Base-by-base conservation (phyloP, 1,140 invertebrate genomes). In the Anagrus nilaparvatae region DNA sequence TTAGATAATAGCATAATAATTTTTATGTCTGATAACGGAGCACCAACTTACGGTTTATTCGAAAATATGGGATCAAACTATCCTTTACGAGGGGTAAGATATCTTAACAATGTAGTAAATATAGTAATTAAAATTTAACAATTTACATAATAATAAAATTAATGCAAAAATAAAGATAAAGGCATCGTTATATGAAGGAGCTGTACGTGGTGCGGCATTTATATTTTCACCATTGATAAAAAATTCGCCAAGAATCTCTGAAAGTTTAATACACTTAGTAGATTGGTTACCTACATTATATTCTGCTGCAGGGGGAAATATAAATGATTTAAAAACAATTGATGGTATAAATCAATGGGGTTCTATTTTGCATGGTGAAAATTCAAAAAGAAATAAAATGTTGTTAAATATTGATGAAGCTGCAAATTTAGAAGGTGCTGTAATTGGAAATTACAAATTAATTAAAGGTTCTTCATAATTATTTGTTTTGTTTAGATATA, bases 251-350 rank as follows among this genome's bases (percentile, higher is more conserved):
- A 49, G 72, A 38, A 65, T 81, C 3, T 72, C 70, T 4, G 63
- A 69, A 39, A 62, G 79, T 28, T 55, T 85, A 31, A 71, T 84
- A 43, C 80, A 84, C 49, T 71, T 86, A 12, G 72, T 72, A 36
- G 83, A 86, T 61, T 85, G 82, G 82, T 54, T 86, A 23, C 83
- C 83, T 0, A 82, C 82, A 2, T 47, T 82, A 0, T 74, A 65
- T 27, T 46, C 60, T 20, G 71, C 72, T 10, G 74, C 70, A 18
- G 72, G 74, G 36, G 70, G 71, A 25, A 61, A 71, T 45, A 38
- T 66, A 0, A 23, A 44, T 3, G 21, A 53, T 36, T 45, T 65
- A 0, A 71, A 74, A 40, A 24, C 24, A 21, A n/a, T 45, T 1
- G 72, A 74, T 42, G 72, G 72, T 6, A 45, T 68, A 4, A 61